phyloP scores from a whole-genome alignment of 64 coral and sea anemone species.

The Orbicella faveolata region DNA sequence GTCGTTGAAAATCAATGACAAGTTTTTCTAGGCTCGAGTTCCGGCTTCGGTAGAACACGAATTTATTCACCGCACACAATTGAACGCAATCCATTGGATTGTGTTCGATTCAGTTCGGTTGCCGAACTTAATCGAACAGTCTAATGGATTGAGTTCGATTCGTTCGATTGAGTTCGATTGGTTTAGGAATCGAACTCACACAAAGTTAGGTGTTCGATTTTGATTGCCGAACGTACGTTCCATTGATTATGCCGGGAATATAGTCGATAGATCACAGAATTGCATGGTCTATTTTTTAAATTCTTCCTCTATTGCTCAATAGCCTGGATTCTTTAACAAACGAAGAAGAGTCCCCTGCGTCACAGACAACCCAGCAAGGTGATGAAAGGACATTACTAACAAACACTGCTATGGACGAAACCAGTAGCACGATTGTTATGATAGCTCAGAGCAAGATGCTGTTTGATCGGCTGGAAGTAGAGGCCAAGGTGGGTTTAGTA shows the following conservation, averaged over 20 bases:
- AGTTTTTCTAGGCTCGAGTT: too few species aligned
- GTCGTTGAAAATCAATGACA: too few species aligned
- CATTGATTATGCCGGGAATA: not conserved
- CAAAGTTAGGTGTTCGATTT: too few species aligned
- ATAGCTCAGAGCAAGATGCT: constrained; percentile 44
- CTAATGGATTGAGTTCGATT: too few species aligned
- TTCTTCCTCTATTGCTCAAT: not conserved
- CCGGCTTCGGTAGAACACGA: too few species aligned
- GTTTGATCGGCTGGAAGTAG: constrained; percentile 33
- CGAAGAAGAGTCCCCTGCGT: not conserved
- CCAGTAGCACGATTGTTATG: constrained; percentile 34
- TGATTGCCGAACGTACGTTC: too few species aligned
- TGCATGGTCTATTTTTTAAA: not conserved
- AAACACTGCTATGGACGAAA: constrained; percentile 31
- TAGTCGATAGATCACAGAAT: not conserved
- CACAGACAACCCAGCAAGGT: not conserved
- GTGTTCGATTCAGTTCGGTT: too few species aligned
- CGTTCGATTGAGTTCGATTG: too few species aligned
- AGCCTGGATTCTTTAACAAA: constrained; percentile 15
- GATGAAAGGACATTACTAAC: not conserved
- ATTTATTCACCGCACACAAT: too few species aligned
- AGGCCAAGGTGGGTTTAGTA: constrained; percentile 22
- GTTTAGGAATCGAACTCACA: too few species aligned
- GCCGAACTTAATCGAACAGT: too few species aligned
- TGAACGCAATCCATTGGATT: too few species aligned